These are phyloP conservation scores for Aramus guarauna DNA, from an alignment of 2,113 vertebrate genomes.

Conservation along the genomic window DNA sequence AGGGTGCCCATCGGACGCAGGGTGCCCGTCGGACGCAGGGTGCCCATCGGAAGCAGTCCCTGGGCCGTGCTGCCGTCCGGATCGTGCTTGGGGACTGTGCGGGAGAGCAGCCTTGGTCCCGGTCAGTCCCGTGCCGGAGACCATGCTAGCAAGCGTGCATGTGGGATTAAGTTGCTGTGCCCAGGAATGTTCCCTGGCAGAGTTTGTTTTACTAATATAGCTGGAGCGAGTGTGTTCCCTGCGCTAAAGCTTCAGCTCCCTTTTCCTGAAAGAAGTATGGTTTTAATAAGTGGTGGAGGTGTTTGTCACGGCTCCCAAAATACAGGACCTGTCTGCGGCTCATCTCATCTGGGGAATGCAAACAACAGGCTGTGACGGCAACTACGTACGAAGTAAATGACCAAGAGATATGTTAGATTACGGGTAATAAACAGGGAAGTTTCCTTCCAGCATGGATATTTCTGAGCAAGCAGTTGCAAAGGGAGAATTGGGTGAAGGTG, in stretches of 20 bases:
- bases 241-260: neutral
- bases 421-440: neutral
- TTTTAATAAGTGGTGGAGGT: neutral
- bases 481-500: neutral
- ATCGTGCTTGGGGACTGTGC: fast-evolving
- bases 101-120: neutral
- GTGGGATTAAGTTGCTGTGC: neutral
- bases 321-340: neutral
- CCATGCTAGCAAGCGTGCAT: fast-evolving
- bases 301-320: neutral
- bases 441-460: neutral
- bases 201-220: neutral
- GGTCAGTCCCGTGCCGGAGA: neutral
- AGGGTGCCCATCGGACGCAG: neutral
- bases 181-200: neutral
- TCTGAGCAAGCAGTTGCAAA: neutral
- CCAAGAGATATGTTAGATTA: neutral
- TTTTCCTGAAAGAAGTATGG: fast-evolving
- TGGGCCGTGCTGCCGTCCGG: fast-evolving
- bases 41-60: neutral
- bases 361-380: neutral
- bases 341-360: neutral
- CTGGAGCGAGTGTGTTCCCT: neutral
- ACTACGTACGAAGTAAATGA: neutral
- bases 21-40: neutral